Evolutionary conservation across 1,140 invertebrate genomes (phyloP).

Genomic region (Trichonephila inaurata): DNA sequence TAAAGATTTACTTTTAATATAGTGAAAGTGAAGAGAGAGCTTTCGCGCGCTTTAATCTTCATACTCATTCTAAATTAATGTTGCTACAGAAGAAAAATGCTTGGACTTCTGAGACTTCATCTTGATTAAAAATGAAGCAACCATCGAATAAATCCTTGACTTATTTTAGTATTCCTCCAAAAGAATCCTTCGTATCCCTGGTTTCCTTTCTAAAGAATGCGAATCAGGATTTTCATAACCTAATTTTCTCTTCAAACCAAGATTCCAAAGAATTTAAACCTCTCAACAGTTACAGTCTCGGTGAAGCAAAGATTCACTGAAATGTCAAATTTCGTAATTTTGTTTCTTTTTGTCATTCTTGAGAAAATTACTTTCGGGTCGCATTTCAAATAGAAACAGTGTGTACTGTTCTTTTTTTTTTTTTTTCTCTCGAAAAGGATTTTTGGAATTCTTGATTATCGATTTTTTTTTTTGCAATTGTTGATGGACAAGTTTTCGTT

Average conservation of each 20-base stretch:
- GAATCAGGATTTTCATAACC: conserved; percentile 35
- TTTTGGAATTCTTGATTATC: conserved; percentile 6
- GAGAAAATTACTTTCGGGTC: conserved; percentile 8
- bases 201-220: conserved; percentile 11
- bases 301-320: not conserved
- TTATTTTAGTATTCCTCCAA: not conserved
- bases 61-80: not conserved
- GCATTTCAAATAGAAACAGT: conserved; percentile 18
- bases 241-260: conserved; percentile 55
- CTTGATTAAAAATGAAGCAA: conserved; percentile 32
- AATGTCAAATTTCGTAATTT: conserved; percentile 9
- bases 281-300: not conserved
- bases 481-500: not conserved
- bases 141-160: not conserved
- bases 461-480: not conserved
- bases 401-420: not conserved
- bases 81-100: not conserved
- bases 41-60: too few species aligned
- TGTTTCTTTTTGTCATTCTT: conserved; percentile 29
- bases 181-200: conserved; percentile 2
- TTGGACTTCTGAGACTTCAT: not conserved
- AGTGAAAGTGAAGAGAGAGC: too few species aligned
- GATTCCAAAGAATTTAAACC: conserved; percentile 48
- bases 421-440: not conserved
- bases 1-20: too few species aligned